phyloP scores from a whole-genome alignment of 2,888 invertebrate genomes.

The Lasioglossum malachurum region DNA sequence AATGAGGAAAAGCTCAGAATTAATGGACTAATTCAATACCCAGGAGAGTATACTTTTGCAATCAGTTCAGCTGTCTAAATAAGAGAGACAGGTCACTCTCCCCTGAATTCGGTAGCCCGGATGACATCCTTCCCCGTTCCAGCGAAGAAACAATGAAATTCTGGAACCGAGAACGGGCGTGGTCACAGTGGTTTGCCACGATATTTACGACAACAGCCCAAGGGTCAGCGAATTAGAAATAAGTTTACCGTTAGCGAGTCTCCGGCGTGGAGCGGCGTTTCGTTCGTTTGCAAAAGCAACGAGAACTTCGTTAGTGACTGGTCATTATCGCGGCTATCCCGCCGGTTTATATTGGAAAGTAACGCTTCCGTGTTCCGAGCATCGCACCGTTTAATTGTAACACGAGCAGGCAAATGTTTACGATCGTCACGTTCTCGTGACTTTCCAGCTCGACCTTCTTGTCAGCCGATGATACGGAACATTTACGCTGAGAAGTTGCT shows the following conservation, averaged over 20 bases:
- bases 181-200: neutral
- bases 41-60: neutral
- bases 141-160: slow-evolving; percentile 5
- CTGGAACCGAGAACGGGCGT: neutral
- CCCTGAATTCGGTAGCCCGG: neutral
- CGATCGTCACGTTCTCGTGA: slow-evolving; percentile 11
- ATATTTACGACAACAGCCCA: slow-evolving; percentile 9
- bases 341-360: slow-evolving; percentile 46
- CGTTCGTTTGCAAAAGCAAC: slow-evolving; percentile 32
- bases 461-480: slow-evolving; percentile 13
- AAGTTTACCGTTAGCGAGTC: slow-evolving; percentile 43
- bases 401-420: neutral
- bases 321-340: slow-evolving; percentile 41
- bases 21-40: neutral
- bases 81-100: neutral
- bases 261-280: slow-evolving; percentile 13
- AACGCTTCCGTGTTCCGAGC: slow-evolving; percentile 43
- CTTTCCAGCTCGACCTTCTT: slow-evolving; percentile 18
- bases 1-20: neutral
- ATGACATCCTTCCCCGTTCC: neutral
- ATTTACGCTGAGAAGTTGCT: neutral
- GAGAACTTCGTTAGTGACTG: slow-evolving; percentile 37
- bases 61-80: neutral
- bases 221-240: slow-evolving; percentile 31
- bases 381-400: slow-evolving; percentile 41